Base-by-base conservation (phyloP, 2,888 invertebrate species). In the Pogonocherus hispidulus region DNA sequence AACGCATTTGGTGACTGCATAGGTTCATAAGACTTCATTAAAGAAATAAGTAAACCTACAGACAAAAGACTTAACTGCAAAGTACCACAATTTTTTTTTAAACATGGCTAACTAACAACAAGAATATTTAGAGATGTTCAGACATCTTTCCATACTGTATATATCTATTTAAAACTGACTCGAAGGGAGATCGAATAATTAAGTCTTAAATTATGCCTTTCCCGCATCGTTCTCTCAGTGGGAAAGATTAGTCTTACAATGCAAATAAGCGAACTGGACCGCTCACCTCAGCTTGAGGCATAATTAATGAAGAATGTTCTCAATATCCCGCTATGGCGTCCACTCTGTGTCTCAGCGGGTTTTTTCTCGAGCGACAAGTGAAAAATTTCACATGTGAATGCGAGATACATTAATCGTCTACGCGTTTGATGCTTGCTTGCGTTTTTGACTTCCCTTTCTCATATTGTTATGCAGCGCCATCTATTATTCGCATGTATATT, bases 271-370 rank as follows among this genome's bases (percentile, higher is more conserved):
- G 47, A 59, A 59, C 47, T 27, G 27, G 59, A 59, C 59, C n/a
- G 59, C 59, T 27, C 19, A 47, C 49, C 47, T 20, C 47, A 27
- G 22, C 47, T 59, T 59, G 9, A 4, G 16, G 47, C 32, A 20
- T 62, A 51, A 62, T 62, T 62, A 62, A 62, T 62, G 62, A 51
- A 62, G 51, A 51, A 62, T 51, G 62, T 62, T 62, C 22, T 19
- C 62, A 51, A 51, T 51, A 14, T 51, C 62, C 20, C 51, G 11
- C 51, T 49, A 37, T 62, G 62, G 62, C 41, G 51, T 62, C 59
- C 59, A 59, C 47, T 59, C 59, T 59, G 47, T 59, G 47, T 19
- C 62, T 62, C 51, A 51, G 62, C 62, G 27, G 51, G 62, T 19
- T 37, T 62, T 56, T 62, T 62, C 51, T 47, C n/a, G 51, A 35